Conservation (phyloP, 2,113 vertebrate genomes). For the Cottus gobio region DNA sequence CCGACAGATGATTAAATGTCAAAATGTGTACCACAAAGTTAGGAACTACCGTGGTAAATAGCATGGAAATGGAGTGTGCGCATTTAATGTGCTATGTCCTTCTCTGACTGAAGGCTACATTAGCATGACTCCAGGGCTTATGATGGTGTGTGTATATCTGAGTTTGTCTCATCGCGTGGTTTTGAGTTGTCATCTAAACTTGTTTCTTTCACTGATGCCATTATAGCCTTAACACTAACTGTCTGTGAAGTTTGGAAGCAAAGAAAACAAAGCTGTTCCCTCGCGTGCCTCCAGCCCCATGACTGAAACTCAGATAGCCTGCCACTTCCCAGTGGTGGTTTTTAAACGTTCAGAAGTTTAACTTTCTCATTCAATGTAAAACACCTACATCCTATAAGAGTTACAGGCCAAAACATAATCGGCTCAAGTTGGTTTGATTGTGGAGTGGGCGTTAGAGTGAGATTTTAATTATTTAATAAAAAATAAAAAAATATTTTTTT, state of each 20-base stretch:
- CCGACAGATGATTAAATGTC: constrained; percentile 88
- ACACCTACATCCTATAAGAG: neutral
- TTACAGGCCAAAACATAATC: neutral
- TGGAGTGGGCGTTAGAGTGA: neutral
- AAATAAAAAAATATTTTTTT: no score
- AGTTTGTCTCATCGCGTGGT: constrained; percentile 17
- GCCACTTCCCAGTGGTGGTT: constrained; percentile 30
- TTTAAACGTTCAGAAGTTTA: neutral
- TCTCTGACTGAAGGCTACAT: constrained; percentile 6
- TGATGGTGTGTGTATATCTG: neutral
- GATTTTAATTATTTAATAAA: neutral
- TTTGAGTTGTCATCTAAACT: constrained; percentile 17
- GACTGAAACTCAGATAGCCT: constrained; percentile 21
- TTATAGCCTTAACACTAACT: neutral
- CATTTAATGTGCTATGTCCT: constrained; percentile 7
- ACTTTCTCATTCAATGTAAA: neutral
- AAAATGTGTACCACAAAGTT: constrained; percentile 72
- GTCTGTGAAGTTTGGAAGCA: constrained; percentile 19
- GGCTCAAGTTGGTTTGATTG: no score
- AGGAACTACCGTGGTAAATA: constrained; percentile 29
- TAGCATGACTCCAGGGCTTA: neutral
- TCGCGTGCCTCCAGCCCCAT: constrained; percentile 26
- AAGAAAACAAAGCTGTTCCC: constrained; percentile 29
- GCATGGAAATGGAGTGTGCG: constrained; percentile 41
- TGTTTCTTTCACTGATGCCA: constrained; percentile 23